Base-by-base conservation (phyloP, 2,888 invertebrate genomes). In the Globia sparganii region DNA sequence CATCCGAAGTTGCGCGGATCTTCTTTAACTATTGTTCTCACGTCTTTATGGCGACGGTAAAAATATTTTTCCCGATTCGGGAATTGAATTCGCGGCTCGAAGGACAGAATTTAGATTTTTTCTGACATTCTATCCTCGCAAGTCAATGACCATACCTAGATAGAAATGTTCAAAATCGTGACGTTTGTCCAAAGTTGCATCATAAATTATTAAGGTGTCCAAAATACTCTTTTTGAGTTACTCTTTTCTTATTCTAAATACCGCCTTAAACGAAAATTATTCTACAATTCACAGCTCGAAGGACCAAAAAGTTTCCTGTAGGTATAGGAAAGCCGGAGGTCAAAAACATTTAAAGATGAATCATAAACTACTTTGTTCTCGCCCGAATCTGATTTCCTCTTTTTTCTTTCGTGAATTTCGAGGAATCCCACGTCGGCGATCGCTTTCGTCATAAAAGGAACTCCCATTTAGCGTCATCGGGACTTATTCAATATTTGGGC, bases 301-400 rank as follows among this genome's bases (percentile, higher is more conserved):
- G 21, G 34, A 43, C 31, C 49, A 46, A 80, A 70, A 40, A 40
- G 18, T 62, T 49, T 21, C 40, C 15, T 37, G 4, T 49, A 40
- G 34, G 4, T 49, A 40, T 43, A 46, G 9, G 11, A 46, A 56
- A 62, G 18, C 31, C 18, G 2, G 58, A n/a, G 78, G 49, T 58
- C 77, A 53, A 77, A 70, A 67, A 58, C 34, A 53, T 70, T 11
- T 28, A n/a, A 49, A 61, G 67, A 69, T 82, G 82, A 85, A 56
- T 82, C 82, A 82, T 67, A 34, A 40, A 43, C 56, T 68, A 75
- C 82, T 81, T 82, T 82, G 85, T 82, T 71, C 71, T 76, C 56
- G 49, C 1, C 68, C 67, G 46, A 80, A 58, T 66, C 21, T 28
- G 31, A 68, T 31, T 43, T 80, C 37, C 25, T 67, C 58, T 62